Conservation (phyloP, 2,888 invertebrate genomes). For the Leptopilina drosophilae region DNA sequence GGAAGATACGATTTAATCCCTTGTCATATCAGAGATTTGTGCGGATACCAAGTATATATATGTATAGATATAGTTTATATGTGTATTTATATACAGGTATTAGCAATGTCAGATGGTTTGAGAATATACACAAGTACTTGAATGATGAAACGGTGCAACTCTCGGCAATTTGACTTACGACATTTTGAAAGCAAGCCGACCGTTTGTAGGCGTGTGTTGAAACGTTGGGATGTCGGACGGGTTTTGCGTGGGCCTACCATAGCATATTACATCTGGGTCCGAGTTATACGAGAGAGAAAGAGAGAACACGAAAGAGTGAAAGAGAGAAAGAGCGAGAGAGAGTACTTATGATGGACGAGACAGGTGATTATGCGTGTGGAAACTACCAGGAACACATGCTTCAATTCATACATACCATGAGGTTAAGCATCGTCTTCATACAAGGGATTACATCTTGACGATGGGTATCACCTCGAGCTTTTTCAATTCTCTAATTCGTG, state of each 20-base stretch:
- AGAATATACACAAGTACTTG: constrained; percentile 38
- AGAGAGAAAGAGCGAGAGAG: too few species aligned
- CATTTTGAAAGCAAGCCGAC: constrained; percentile 68
- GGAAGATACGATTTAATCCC: constrained; percentile 27
- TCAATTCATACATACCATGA: constrained; percentile 43
- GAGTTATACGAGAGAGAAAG: constrained; percentile 45
- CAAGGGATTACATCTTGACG: constrained; percentile 49
- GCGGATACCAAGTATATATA: not conserved
- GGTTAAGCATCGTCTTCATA: constrained; percentile 49
- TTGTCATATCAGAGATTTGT: constrained; percentile 26
- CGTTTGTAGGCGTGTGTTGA: constrained; percentile 75
- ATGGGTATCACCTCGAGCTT: constrained; percentile 52
- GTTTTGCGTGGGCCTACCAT: constrained; percentile 73
- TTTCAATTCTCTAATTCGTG: constrained; percentile 47
- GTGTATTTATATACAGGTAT: not conserved
- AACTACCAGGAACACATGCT: constrained; percentile 66
- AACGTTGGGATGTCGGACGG: constrained; percentile 74
- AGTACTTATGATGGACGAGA: constrained; percentile 74
- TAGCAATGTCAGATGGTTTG: constrained; percentile 22
- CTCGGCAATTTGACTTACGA: constrained; percentile 72
- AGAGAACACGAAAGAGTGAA: too few species aligned
- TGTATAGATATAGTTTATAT: constrained; percentile 7
- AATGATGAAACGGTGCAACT: constrained; percentile 55
- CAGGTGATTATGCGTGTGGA: constrained; percentile 76
- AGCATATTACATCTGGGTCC: constrained; percentile 71